Evolutionary conservation across 1,140 invertebrate genomes (phyloP), one percentile per base, ranked within the genome.

Genomic region (Drosophila santomea): DNA sequence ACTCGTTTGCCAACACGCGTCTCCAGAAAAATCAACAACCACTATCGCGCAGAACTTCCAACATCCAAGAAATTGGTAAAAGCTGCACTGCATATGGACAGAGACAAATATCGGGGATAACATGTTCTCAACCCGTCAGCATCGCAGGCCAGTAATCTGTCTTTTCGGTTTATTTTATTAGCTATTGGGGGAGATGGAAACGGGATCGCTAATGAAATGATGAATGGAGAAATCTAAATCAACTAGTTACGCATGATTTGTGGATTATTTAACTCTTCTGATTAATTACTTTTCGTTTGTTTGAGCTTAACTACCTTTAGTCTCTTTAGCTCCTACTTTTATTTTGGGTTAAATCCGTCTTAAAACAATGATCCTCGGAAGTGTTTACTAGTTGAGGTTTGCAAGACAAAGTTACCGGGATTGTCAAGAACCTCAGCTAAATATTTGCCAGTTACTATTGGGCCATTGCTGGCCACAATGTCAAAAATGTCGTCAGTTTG

Each of bases 1-100:
- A 85, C 77, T 85, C 78, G 78, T 81, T 78, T 67, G 69, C 68
- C 82, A 85, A 86, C 74, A 81, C 69, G 78, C 78, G 69, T 66
- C 78, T 74, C 79, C 80, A 80, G 69, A 55, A 80, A 35, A 32
- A 32, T 6, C 50, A 44, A 52, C 38, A 57, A 38, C 14, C 62
- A 76, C 56, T 39, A 61, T 45, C 66, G 35, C 36, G 57, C 39
- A 28, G 36, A 59, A 64, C 44, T 39, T 36, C 39, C 57, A 28
- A 55, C 48, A 17, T 51, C 7, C 48, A 50, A 1, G 48, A 66
- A 52, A 63, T 64, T 44, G 56, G 32, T 25, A 67, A 68, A 44
- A 66, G 36, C 48, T 51, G 59, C 59, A 67, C n/a, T 64, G 63
- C 63, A 67, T 62, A 64, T 44, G 28, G 23, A 64, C 62, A 64